Percentiles rank a stretch among this genome's conserved stretches.
phyloP scores from a whole-genome alignment of 2,888 invertebrate genomes.

The Drosophila robusta region DNA sequence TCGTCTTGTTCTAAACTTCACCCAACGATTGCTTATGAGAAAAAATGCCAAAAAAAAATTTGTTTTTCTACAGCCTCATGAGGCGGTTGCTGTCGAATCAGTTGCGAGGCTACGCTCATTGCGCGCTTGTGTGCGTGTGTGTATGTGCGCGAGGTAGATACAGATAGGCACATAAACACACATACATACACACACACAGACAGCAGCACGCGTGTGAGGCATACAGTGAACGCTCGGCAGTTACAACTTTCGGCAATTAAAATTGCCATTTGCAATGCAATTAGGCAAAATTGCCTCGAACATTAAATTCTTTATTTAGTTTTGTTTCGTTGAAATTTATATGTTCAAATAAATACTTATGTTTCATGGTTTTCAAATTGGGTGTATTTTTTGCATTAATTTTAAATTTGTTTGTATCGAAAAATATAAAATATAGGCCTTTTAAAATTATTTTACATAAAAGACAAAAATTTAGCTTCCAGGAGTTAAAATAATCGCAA shows the following conservation, averaged over 20 bases:
- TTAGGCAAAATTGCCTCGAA: not conserved
- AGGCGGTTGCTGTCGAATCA: slow-evolving; percentile 50
- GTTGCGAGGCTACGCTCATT: slow-evolving; percentile 54
- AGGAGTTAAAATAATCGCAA: too few species aligned
- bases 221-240: slow-evolving; percentile 24
- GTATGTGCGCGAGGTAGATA: slow-evolving; percentile 49
- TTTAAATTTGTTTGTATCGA: too few species aligned
- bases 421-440: too few species aligned
- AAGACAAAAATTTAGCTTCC: too few species aligned
- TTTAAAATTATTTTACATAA: too few species aligned
- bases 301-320: too few species aligned
- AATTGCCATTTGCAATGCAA: not conserved
- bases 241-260: not conserved
- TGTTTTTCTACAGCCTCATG: slow-evolving; percentile 25
- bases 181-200: slow-evolving; percentile 10
- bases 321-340: too few species aligned
- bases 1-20: slow-evolving; percentile 46
- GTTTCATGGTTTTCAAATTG: too few species aligned
- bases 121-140: slow-evolving; percentile 26
- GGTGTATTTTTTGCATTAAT: too few species aligned
- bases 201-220: slow-evolving; percentile 24
- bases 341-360: too few species aligned
- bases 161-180: slow-evolving; percentile 32
- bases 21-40: slow-evolving; percentile 37
- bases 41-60: slow-evolving; percentile 20